A percentile compares a stretch with the other conserved stretches of the same genome.
These are phyloP conservation scores for Peromyscus maniculatus DNA, from an alignment of 2,113 vertebrate species.

Conservation along the genomic window DNA sequence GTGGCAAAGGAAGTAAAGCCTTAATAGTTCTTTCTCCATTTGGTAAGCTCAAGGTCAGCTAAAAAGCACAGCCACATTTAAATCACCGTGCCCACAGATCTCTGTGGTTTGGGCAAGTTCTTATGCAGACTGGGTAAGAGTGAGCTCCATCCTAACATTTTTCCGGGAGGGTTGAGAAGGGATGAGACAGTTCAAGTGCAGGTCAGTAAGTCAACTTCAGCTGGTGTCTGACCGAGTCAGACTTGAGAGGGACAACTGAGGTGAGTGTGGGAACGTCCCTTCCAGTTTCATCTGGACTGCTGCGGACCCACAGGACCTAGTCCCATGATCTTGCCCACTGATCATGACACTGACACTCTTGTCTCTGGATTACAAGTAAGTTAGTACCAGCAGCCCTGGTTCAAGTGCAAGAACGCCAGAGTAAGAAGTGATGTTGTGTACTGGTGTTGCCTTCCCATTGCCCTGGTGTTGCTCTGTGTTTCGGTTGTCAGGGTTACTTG, in stretches of 20 bases:
- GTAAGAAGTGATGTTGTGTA: background rate
- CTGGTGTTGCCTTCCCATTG: background rate
- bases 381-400: background rate
- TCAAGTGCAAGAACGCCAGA: background rate
- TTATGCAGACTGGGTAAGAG: background rate
- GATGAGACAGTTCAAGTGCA: background rate
- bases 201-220: background rate
- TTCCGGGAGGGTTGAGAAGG: background rate
- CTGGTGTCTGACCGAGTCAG: background rate
- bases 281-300: background rate
- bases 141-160: background rate
- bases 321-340: background rate
- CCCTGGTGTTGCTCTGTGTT: background rate
- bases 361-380: background rate
- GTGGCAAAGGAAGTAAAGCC: background rate
- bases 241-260: background rate
- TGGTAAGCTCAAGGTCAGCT: background rate
- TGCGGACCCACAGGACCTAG: background rate
- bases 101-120: background rate
- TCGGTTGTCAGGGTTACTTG: constrained; percentile 40
- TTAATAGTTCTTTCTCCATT: background rate
- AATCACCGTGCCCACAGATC: background rate
- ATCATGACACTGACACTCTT: background rate
- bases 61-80: background rate
- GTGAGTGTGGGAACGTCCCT: background rate